Evolutionary conservation across 23 tunicate genomes (phyloP).

Genomic region (Phallusia fumigata): DNA sequence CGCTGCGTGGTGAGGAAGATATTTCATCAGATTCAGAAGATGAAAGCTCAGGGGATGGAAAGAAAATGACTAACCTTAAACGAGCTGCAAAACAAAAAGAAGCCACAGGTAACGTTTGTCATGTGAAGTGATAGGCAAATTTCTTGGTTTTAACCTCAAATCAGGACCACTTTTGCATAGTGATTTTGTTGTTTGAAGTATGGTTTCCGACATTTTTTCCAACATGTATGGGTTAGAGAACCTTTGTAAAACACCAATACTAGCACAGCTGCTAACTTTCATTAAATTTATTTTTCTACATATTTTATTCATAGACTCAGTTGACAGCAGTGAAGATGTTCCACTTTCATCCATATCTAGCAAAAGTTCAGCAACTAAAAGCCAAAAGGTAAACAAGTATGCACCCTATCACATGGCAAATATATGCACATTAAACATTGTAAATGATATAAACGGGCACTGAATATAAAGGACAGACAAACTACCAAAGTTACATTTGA

Average conservation of each 20-base stretch:
- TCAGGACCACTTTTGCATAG: too few relatives aligned
- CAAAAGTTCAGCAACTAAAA: background rate
- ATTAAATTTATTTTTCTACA: too few relatives aligned
- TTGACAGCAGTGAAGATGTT: slow-evolving; percentile 3
- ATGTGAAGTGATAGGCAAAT: background rate
- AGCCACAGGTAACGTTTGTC: background rate
- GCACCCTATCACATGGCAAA: background rate
- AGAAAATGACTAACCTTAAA: slow-evolving; percentile 64
- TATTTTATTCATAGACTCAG: background rate
- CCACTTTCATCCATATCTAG: background rate
- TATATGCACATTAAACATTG: too few relatives aligned
- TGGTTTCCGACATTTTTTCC: background rate
- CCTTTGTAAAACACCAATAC: too few relatives aligned
- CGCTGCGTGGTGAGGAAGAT: slow-evolving; percentile 76
- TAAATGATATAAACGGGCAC: too few relatives aligned
- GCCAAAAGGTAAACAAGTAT: background rate
- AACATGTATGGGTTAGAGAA: too few relatives aligned
- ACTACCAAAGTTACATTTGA: too few relatives aligned
- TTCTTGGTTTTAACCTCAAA: too few relatives aligned
- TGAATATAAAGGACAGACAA: too few relatives aligned
- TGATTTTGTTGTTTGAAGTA: background rate
- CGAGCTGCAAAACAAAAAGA: slow-evolving; percentile 68
- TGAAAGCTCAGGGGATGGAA: slow-evolving; percentile 30
- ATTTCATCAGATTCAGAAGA: slow-evolving; percentile 82
- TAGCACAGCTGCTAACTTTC: too few relatives aligned